Evolutionary conservation across 2,888 invertebrate genomes (phyloP).

Genomic region (Sarcophaga subvicina): DNA sequence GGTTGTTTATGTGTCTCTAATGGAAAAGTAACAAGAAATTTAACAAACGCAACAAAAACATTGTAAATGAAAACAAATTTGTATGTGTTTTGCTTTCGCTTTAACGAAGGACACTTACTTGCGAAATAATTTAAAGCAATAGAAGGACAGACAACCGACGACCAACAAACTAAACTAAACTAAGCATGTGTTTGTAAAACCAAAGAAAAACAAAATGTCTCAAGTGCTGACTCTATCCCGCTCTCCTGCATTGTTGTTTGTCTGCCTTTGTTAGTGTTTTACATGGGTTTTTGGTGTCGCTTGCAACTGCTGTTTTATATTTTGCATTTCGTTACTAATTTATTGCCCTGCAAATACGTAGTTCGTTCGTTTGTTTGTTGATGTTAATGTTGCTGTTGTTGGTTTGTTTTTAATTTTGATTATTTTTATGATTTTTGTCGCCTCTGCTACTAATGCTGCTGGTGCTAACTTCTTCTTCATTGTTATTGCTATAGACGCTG

Average conservation of each 20-base stretch:
- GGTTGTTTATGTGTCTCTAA: not conserved
- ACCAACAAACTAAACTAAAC: not conserved
- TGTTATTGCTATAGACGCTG: not conserved
- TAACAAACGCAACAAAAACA: not conserved
- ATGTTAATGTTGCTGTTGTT: constrained; percentile 40
- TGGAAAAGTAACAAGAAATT: not conserved
- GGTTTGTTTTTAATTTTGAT: not conserved
- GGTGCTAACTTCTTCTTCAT: constrained; percentile 18
- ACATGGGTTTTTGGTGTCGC: not conserved
- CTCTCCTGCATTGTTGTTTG: no score
- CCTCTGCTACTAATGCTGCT: constrained; percentile 34
- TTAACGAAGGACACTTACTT: not conserved
- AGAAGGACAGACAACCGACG: not conserved
- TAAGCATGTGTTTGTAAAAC: not conserved
- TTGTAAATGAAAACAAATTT: not conserved
- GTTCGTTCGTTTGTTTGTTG: constrained; percentile 35
- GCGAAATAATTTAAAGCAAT: not conserved
- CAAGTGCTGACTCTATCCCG: not conserved
- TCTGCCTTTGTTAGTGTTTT: no score
- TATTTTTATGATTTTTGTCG: constrained; percentile 44
- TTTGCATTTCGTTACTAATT: constrained; percentile 62
- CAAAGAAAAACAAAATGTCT: constrained; percentile 8
- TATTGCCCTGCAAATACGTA: constrained; percentile 48
- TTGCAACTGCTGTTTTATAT: not conserved
- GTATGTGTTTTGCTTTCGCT: not conserved